Evolutionary conservation across 2,888 invertebrate species (phyloP), one percentile per base, ranked within the genome.

Genomic region (Cataglyphis albicans): DNA sequence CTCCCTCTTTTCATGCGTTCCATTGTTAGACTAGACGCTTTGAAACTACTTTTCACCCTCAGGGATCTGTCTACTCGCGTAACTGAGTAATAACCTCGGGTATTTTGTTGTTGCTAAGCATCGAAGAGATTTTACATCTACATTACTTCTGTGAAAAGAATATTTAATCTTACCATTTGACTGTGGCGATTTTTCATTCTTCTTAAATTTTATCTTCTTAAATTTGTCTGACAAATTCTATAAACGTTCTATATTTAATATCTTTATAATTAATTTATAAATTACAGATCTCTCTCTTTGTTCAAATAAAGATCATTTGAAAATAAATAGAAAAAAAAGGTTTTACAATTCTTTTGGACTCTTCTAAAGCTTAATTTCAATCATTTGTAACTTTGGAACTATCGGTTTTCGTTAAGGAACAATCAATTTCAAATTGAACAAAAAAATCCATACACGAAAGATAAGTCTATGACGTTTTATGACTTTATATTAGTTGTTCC

Each of bases 11-110:
- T 70, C 72, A 81, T 81, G 55, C 84, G 84, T 75, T 44, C 86
- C 87, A 91, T 92, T 92, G 92, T 92, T 86, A 85, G 82, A 85
- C 89, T 89, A 92, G 92, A 88, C 89, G 90, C 89, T 91, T 91
- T 87, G 88, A 90, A 91, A 92, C 92, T 91, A 90, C 75, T 75
- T 75, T 75, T 75, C 68, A 75, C 68, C 75, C 68, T 25, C 52
- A 18, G 52, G 52, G 75, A 75, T 52, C 48, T 68, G 75, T 75
- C 75, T 75, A 67, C 52, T 75, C 68, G 75, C 74, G 44, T 52
- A 38, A 68, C 35, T 68, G 70, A 75, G 75, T 75, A 75, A 75
- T 75, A 75, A 75, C 25, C 75, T 75, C 68, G n/a, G 48, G 15
- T 75, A 67, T 75, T 75, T 67, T 75, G 52, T 67, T 75, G 67